Base-by-base conservation (phyloP, 1,140 invertebrate genomes). In the Megathymus violae region DNA sequence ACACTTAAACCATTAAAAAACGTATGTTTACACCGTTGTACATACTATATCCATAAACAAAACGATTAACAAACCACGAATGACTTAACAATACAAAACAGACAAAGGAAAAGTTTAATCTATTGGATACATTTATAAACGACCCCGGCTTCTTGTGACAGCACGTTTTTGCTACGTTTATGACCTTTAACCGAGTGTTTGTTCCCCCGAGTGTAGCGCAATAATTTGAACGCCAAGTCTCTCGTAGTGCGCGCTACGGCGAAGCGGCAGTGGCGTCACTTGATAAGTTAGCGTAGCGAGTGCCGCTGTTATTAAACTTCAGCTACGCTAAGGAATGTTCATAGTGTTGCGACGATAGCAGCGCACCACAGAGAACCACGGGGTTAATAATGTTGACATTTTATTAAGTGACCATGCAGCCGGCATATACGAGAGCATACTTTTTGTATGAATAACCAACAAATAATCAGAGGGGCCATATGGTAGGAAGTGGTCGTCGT, bases 221-320 rank as follows among this genome's bases (percentile, higher is more conserved):
- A 50, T 50, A 50, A 50, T 50, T 25, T 25, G 4, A 4, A 7
- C 47, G 47, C 47, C 34, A 31, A 11, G 46, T 14, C 7, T 14
- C n/a, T 50, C 27, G 47, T 51, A 51, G 31, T 31, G 16, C 50
- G 40, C 22, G 11, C 36, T 54, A 41, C 36, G 36, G 51, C 51
- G 51, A 41, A 54, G n/a, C n/a, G n/a, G 38, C 34, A 52, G 19
- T 10, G 40, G 38, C 25, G 27, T 10, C 40, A 56, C 19, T 56
- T 56, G 52, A 56, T 44, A 56, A 44, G 25, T 56, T 56, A 34
- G 40, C 13, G 38, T 27, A 54, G 50, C 50, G 51, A 16, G 14
- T 54, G 51, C 13, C 27, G 27, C 40, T 38, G 51, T 43, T 54
- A 54, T 54, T 54, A 54, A 54, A 43, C 38, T 54, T 43, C 38